A percentile compares a stretch with the other conserved stretches of the same genome.
Conservation (phyloP, 2,797 vertebrate genomes). For the Vespertilio murinus region DNA sequence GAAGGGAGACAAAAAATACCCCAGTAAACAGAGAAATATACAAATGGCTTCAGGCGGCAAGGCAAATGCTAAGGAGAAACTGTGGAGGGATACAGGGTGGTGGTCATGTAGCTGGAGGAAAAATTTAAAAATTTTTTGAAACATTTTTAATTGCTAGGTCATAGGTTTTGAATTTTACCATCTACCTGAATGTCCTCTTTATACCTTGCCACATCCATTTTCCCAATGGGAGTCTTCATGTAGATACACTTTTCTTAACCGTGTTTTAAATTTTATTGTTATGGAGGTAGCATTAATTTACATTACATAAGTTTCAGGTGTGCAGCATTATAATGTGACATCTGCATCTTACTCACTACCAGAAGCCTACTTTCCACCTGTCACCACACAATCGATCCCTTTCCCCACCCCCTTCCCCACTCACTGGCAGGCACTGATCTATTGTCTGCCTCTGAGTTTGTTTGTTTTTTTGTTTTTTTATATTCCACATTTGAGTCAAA, state of each 20-base stretch:
- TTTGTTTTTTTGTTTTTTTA: neutral
- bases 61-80: neutral
- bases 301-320: neutral
- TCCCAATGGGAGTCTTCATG: neutral
- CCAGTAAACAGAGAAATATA: neutral
- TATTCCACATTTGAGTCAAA: neutral
- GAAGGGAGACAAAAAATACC: neutral
- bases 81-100: no score
- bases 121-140: neutral
- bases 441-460: neutral
- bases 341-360: neutral
- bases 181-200: neutral
- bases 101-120: neutral
- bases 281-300: neutral
- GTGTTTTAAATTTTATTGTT: neutral
- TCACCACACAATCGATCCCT: neutral
- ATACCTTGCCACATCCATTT: neutral
- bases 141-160: neutral
- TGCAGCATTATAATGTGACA: neutral
- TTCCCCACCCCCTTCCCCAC: no score
- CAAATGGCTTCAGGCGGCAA: neutral
- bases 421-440: neutral
- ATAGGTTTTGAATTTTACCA: neutral
- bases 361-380: neutral
- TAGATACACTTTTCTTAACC: neutral